Conservation (phyloP, 2,888 invertebrate species). For the Siphlonurus alternatus region DNA sequence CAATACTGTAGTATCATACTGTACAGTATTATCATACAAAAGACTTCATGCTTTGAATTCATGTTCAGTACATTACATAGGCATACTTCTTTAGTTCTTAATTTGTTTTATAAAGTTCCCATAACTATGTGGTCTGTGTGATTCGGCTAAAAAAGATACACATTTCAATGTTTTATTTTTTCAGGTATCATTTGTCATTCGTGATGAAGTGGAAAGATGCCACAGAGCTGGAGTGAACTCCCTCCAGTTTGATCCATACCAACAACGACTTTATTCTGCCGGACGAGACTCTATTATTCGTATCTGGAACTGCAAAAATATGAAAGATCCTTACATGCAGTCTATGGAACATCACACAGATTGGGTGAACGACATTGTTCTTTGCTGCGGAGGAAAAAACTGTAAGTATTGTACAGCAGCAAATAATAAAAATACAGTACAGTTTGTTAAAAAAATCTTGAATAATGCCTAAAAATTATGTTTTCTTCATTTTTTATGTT, state of each 20-base stretch:
- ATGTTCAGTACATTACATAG: no score
- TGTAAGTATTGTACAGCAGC: slow-evolving; percentile 46
- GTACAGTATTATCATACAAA: no score
- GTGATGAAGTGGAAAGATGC: slow-evolving; percentile 84
- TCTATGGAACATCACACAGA: slow-evolving; percentile 99
- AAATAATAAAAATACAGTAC: no score
- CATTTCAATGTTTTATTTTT: not conserved
- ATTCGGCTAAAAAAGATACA: not conserved
- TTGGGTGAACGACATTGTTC: slow-evolving; percentile 98
- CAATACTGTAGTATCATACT: no score
- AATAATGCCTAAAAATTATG: no score
- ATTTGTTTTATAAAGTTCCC: not conserved
- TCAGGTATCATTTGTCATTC: slow-evolving; percentile 93
- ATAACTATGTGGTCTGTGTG: not conserved
- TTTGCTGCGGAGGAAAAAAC: slow-evolving; percentile 93
- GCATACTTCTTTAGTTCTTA: not conserved
- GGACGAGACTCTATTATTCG: slow-evolving; percentile 95
- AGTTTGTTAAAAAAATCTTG: no score
- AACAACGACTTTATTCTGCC: slow-evolving; percentile 84
- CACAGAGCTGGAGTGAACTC: slow-evolving; percentile 95
- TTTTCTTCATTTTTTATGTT: not conserved
- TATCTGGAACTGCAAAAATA: slow-evolving; percentile 57
- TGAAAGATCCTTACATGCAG: slow-evolving; percentile 66
- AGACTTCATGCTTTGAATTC: no score
- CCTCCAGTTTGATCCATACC: slow-evolving; percentile 75